Conservation (phyloP, 2,888 invertebrate species). For the Spisula subtruncata region DNA sequence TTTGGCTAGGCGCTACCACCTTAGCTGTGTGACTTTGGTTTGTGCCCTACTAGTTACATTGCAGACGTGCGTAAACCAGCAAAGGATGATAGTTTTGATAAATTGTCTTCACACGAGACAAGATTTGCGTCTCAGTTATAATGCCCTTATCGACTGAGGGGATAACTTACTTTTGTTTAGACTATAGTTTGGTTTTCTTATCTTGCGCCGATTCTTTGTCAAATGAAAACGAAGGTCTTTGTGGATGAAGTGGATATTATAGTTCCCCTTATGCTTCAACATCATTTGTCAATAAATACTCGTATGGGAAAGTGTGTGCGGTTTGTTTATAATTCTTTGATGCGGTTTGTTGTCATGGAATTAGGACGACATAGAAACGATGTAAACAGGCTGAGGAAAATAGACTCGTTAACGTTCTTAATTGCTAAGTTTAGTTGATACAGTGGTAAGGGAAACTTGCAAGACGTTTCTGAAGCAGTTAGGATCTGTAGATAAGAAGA, state of each 20-base stretch:
- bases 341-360: slow-evolving; percentile 62
- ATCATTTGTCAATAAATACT: slow-evolving; percentile 58
- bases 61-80: background rate
- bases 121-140: slow-evolving; percentile 61
- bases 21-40: no score
- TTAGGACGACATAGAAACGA: slow-evolving; percentile 43
- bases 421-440: slow-evolving; percentile 23
- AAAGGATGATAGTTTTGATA: slow-evolving; percentile 38
- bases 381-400: slow-evolving; percentile 36
- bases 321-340: slow-evolving; percentile 58
- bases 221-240: slow-evolving; percentile 50
- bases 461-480: slow-evolving; percentile 6
- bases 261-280: slow-evolving; percentile 13
- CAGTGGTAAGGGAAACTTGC: slow-evolving; percentile 20
- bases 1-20: no score
- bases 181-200: slow-evolving; percentile 68
- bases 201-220: slow-evolving; percentile 57
- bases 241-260: slow-evolving; percentile 46
- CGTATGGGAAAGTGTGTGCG: slow-evolving; percentile 63
- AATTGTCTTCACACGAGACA: slow-evolving; percentile 38
- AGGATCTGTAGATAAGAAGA: slow-evolving; percentile 3
- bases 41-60: no score
- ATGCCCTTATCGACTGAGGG: slow-evolving; percentile 63
- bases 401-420: slow-evolving; percentile 19
- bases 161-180: slow-evolving; percentile 72